Base-by-base conservation (phyloP, 1,140 invertebrate genomes). In the Acyrthosiphon pisum region DNA sequence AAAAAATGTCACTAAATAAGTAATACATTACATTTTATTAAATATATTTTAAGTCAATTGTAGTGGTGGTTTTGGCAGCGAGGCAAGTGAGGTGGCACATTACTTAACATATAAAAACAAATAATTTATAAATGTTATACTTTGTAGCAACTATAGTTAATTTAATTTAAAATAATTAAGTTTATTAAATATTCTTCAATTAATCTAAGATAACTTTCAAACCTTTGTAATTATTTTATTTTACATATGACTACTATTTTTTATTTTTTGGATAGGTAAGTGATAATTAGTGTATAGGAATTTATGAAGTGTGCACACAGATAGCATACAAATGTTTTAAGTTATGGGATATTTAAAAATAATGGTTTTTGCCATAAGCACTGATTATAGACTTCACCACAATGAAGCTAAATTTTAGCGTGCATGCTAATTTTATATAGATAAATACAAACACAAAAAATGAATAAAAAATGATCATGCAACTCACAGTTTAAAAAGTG, bases 61-160 rank as follows among this genome's bases (percentile, higher is more conserved):
- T 18, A 76, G 60, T n/a, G 60, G 60, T 30, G 60, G 30, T 76
- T 76, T 76, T 76, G n/a, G n/a, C 60, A 76, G n/a, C n/a, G 14
- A 76, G 60, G 60, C 30, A 76, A 76, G n/a, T 76, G 60, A 76
- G 30, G 60, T 76, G 60, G n/a, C 60, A 76, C 60, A 76, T 6
- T 68, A 68, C 60, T n/a, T 68, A 68, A 68, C 30, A 76, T n/a
- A n/a, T 76, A 76, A 76, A 76, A 76, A 76, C 14, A 76, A 76
- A 35, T 76, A 76, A 76, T 76, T n/a, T 76, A 76, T 76, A 76
- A 76, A 76, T 76, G 30, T 76, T 76, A n/a, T 76, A n/a, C n/a
- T 76, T 76, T 76, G n/a, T 76, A 76, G 14, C 60, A n/a, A n/a
- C 60, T n/a, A 76, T 30, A n/a, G 14, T 76, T n/a, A 14, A 76